Base-by-base conservation (phyloP, 2,113 vertebrate species). In the Empidonax alnorum region DNA sequence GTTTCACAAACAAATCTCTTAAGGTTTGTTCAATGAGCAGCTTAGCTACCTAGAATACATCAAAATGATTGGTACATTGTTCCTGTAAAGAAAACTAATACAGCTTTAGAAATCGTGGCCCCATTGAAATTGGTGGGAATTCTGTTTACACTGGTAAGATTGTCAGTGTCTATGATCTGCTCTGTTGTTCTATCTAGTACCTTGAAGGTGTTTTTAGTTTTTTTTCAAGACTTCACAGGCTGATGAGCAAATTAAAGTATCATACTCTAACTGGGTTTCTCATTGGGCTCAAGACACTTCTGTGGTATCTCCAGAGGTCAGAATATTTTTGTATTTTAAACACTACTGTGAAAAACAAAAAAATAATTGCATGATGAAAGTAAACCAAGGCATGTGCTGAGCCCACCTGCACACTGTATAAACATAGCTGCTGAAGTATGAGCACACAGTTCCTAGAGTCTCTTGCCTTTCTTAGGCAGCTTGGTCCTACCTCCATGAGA, bases 401-500 rank as follows among this genome's bases (percentile, higher is more conserved):
- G 63, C 50, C 31, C 23, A 18, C 50, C 50, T 88, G 50, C 46
- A 55, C 13, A 62, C 9, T 69, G 42, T 83, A 67, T 37, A 53
- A 56, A 55, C 5, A 8, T 12, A 81, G 74, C 37, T 71, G 53
- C 39, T 76, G 67, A 81, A 87, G 56, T 50, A 53, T 5, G 15
- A 84, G 41, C n/a, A 25, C 22, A 31, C 24, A 12, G 19, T 80
- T 63, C 75, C 53, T 84, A 5, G 12, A 47, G 41, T 53, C 85
- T 67, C 49, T 91, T 80, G 72, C 35, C 52, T 83, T 94, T 90
- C 10, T 66, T n/a, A 72, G 82, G 59, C 66, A 93, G 77, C 47
- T 86, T 84, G 24, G 52, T 84, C 96, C 88, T 98, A 99, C 99
- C 98, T 99, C 98, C 2, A 53, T 98, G 93, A 99, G 98, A 90